Evolutionary conservation across 1,140 invertebrate genomes (phyloP).

Genomic region (Cydia strobilella): DNA sequence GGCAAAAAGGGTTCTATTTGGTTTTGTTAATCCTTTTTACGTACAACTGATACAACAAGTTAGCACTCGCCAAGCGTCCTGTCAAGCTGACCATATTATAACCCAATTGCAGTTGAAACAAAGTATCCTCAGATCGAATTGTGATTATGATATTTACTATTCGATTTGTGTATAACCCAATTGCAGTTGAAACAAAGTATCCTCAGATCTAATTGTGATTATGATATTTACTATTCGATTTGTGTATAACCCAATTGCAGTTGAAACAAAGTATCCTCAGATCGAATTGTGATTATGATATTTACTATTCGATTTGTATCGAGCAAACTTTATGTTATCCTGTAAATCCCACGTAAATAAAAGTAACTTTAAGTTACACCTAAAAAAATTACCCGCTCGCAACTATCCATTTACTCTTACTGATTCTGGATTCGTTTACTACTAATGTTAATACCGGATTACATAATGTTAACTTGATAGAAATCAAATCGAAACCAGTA

Average conservation of each 20-base stretch:
- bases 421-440: neutral
- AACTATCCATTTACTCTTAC: no score
- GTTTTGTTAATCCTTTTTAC: slow-evolving; percentile 13
- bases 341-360: no score
- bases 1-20: no score
- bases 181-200: neutral
- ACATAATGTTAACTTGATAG: neutral
- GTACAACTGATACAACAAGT: slow-evolving; percentile 19
- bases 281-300: neutral
- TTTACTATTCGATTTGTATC: no score
- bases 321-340: no score
- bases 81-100: slow-evolving; percentile 5
- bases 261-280: neutral
- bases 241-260: slow-evolving; percentile 12
- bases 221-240: no score
- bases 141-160: neutral
- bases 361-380: no score
- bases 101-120: slow-evolving; percentile 4
- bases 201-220: neutral
- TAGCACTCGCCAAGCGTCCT: slow-evolving; percentile 24
- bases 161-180: neutral
- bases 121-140: neutral
- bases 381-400: no score
- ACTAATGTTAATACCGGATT: neutral
- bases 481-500: neutral